Conservation (phyloP, 2,888 invertebrate genomes). For the Pterostichus niger region DNA sequence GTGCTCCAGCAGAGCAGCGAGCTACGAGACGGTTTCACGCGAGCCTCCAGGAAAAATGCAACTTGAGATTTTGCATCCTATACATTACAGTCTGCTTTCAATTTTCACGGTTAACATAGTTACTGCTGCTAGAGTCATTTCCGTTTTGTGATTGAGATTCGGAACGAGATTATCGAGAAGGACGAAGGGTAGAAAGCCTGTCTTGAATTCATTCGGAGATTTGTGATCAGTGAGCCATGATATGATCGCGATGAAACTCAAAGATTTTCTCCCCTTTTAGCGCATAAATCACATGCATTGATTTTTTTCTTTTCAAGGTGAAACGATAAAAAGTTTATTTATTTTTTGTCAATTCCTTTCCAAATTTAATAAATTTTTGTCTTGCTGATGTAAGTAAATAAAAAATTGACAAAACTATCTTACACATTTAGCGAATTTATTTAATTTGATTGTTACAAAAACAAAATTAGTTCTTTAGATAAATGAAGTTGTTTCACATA, state of each 20-base stretch:
- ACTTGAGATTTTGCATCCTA: slow-evolving; percentile 1
- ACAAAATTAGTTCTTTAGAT: too few species aligned
- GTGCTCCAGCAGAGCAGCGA: slow-evolving; percentile 31
- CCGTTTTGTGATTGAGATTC: slow-evolving; percentile 63
- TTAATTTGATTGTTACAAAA: too few species aligned
- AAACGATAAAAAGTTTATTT: too few species aligned
- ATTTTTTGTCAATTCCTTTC: too few species aligned
- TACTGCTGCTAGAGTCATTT: slow-evolving; percentile 56
- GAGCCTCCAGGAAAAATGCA: slow-evolving; percentile 35
- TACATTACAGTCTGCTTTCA: slow-evolving; percentile 33
- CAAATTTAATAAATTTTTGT: too few species aligned
- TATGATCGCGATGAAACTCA: slow-evolving; percentile 39
- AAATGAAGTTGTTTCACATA: too few species aligned
- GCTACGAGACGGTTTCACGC: slow-evolving; percentile 56
- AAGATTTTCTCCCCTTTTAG: slow-evolving; percentile 37
- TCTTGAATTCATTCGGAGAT: slow-evolving; percentile 49
- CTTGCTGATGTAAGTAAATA: too few species aligned
- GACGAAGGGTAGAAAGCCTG: slow-evolving; percentile 28
- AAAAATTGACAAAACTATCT: too few species aligned
- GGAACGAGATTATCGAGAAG: slow-evolving; percentile 52
- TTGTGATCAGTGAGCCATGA: slow-evolving; percentile 44
- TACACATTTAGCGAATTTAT: too few species aligned
- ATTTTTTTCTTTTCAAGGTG: not conserved
- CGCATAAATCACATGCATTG: slow-evolving; percentile 8
- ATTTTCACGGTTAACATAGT: slow-evolving; percentile 53